A percentile compares a stretch with the other conserved stretches of the same genome.
phyloP scores from a whole-genome alignment of 2,797 vertebrate genomes.

The Ibycter americanus region DNA sequence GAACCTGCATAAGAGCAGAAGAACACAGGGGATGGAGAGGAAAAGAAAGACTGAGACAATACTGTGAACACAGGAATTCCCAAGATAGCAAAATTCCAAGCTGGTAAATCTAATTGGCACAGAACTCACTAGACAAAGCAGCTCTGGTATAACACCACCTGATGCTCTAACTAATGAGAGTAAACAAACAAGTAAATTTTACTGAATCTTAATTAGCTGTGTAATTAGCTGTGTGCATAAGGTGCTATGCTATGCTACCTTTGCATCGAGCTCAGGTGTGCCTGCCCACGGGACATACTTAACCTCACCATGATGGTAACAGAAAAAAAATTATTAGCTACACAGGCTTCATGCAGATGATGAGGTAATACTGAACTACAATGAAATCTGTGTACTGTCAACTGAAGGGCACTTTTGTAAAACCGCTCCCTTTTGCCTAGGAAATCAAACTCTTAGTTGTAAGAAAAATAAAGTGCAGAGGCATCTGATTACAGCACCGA shows the following conservation, averaged over 20 bases:
- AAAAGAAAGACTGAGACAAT: neutral
- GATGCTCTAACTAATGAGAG: neutral
- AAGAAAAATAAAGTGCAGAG: neutral
- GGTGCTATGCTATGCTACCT: neutral
- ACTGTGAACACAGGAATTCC: neutral
- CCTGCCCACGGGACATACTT: neutral
- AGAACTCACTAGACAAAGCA: neutral
- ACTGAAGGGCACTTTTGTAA: neutral
- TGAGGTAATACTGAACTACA: neutral
- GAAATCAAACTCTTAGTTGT: neutral
- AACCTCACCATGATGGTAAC: neutral
- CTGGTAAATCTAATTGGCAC: neutral
- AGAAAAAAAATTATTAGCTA: neutral
- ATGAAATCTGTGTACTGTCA: neutral
- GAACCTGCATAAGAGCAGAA: rapidly evolving
- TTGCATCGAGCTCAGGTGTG: neutral
- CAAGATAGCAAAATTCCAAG: neutral
- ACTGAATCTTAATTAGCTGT: neutral
- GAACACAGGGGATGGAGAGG: neutral
- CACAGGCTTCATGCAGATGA: neutral
- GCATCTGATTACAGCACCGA: neutral
- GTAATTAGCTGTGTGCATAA: neutral
- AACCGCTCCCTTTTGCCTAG: neutral
- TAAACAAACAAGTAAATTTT: neutral
- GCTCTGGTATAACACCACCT: neutral